Percentiles rank a stretch among this genome's conserved stretches.
phyloP scores from a whole-genome alignment of 2,113 vertebrate species.

The Onychostruthus taczanowskii region DNA sequence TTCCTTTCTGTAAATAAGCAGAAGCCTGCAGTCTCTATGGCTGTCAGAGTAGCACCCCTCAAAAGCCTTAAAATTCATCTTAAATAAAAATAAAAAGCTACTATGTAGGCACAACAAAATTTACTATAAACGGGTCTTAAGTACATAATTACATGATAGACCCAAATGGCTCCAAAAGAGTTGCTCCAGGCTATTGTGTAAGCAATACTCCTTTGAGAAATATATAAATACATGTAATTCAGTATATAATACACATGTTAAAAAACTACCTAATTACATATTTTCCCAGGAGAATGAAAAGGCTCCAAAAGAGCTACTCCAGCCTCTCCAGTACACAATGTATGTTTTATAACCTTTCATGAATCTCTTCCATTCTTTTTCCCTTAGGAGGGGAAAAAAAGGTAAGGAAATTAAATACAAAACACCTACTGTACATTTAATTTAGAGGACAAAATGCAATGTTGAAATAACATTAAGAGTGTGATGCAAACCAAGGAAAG shows the following conservation, averaged over 20 bases:
- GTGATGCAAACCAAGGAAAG: conserved; percentile 53
- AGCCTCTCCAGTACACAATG: conserved; percentile 64
- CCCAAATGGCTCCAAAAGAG: conserved; percentile 61
- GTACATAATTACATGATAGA: conserved; percentile 69
- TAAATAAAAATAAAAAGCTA: conserved; percentile 30
- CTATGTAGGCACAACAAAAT: conserved; percentile 53
- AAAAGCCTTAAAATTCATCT: conserved; percentile 26
- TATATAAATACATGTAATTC: conserved; percentile 74
- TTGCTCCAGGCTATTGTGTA: conserved; percentile 75
- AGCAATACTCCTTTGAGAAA: conserved; percentile 72
- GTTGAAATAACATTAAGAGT: conserved; percentile 69
- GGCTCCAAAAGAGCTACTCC: conserved; percentile 70
- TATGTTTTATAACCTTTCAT: conserved; percentile 74
- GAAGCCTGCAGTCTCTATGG: conserved; percentile 1
- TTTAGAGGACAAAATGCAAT: conserved; percentile 67
- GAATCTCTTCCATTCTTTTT: conserved; percentile 66
- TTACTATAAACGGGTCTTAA: conserved; percentile 67
- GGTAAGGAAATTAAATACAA: conserved; percentile 74
- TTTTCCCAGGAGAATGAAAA: conserved; percentile 72
- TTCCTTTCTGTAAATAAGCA: background rate
- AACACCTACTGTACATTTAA: conserved; percentile 76
- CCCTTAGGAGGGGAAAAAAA: conserved; percentile 7
- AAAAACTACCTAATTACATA: conserved; percentile 71
- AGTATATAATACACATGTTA: conserved; percentile 55
- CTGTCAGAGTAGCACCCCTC: conserved; percentile 4